These are phyloP conservation scores for Rhizoglyphus robini DNA, from an alignment of 1,140 invertebrate species.

Conservation along the genomic window DNA sequence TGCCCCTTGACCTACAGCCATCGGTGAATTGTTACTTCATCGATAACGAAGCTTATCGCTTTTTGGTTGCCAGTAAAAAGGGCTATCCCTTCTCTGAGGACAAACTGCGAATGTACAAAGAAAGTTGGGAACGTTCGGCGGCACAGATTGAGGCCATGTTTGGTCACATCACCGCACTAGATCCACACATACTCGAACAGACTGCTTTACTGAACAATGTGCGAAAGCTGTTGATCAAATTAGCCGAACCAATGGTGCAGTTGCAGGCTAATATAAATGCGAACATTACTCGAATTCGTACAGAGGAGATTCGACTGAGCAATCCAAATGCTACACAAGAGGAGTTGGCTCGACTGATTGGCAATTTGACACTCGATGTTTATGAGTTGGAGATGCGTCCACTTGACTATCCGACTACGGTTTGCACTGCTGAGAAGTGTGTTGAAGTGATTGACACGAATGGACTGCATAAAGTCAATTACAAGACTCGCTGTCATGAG, in stretches of 20 bases:
- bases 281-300: not conserved
- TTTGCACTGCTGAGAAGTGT: conserved; percentile 8
- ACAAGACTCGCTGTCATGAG: too few species aligned
- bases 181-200: not conserved
- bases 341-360: not conserved
- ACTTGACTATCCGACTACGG: not conserved
- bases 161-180: not conserved
- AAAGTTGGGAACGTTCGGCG: not conserved
- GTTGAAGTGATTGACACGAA: not conserved
- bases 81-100: not conserved
- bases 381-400: not conserved
- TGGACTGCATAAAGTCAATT: not conserved
- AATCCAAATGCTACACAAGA: not conserved
- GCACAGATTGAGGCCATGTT: not conserved
- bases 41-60: too few species aligned
- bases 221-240: not conserved
- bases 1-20: not conserved
- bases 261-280: not conserved
- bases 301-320: not conserved
- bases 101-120: not conserved
- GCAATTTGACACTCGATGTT: not conserved
- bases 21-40: not conserved
- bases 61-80: not conserved
- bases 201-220: not conserved
- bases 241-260: not conserved